A percentile compares a stretch with the other conserved stretches of the same genome.
phyloP scores from a whole-genome alignment of 2,888 invertebrate genomes.

The Nemoura dubitans region DNA sequence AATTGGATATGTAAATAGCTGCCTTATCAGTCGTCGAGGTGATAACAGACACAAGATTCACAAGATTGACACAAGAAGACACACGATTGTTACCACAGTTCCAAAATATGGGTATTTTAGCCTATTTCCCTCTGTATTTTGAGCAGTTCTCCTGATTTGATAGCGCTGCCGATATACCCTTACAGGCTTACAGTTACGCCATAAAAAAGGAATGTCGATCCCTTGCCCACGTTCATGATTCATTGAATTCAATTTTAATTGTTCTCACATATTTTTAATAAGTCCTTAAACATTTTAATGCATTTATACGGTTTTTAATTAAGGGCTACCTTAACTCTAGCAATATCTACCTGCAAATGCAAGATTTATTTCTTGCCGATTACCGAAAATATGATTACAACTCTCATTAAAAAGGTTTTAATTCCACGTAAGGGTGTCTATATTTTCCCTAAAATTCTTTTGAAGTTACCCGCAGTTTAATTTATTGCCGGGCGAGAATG shows the following conservation, averaged over 20 bases:
- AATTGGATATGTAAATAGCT: no score
- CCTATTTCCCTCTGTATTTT: no score
- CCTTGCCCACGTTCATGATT: not conserved
- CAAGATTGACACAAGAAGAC: no score
- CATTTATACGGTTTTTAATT: not conserved
- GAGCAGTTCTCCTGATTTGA: no score
- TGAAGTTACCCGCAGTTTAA: conserved; percentile 39
- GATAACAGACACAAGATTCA: no score
- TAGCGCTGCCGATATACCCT: not conserved
- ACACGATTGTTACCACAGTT: no score
- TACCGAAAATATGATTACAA: conserved; percentile 29
- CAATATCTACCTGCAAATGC: not conserved
- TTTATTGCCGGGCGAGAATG: conserved; percentile 30
- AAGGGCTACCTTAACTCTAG: not conserved
- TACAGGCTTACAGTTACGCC: not conserved
- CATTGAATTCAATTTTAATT: not conserved
- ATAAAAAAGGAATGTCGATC: not conserved
- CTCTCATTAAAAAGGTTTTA: conserved; percentile 26
- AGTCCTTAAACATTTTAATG: not conserved
- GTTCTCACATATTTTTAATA: conserved; percentile 4
- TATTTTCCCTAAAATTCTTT: conserved; percentile 37
- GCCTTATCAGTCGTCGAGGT: no score
- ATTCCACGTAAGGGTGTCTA: conserved; percentile 29
- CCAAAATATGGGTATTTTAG: no score
- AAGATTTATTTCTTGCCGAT: conserved; percentile 33